Evolutionary conservation across 2,888 invertebrate genomes (phyloP).

Genomic region (Chironomus tentans): DNA sequence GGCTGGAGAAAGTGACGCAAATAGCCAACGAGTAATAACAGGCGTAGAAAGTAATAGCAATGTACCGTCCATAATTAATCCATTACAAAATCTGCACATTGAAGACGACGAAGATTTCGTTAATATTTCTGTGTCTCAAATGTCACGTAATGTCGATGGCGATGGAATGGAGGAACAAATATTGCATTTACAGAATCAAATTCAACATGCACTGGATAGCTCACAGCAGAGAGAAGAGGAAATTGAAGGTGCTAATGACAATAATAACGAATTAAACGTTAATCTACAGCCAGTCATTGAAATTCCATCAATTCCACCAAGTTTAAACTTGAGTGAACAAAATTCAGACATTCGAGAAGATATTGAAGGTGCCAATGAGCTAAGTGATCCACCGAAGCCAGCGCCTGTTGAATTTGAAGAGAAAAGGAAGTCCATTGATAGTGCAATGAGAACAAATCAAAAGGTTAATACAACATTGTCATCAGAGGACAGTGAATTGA

Average conservation of each 20-base stretch:
- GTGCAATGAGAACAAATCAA: neutral
- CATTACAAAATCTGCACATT: conserved; percentile 17
- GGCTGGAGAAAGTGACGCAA: conserved; percentile 36
- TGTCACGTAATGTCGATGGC: conserved; percentile 29
- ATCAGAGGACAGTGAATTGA: conserved; percentile 14
- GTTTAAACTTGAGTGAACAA: conserved; percentile 25
- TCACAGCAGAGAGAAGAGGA: conserved; percentile 46
- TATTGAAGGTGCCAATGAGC: conserved; percentile 45
- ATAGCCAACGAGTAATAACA: conserved; percentile 45
- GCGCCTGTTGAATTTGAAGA: conserved; percentile 36
- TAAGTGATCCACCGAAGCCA: conserved; percentile 34
- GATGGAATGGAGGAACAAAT: conserved; percentile 13
- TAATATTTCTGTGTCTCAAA: conserved; percentile 34
- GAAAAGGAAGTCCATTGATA: conserved; percentile 34
- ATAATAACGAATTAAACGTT: conserved; percentile 37
- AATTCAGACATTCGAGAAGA: conserved; percentile 42
- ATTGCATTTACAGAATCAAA: conserved; percentile 30
- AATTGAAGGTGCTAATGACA: conserved; percentile 50
- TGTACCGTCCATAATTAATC: conserved; percentile 29
- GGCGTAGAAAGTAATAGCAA: conserved; percentile 45
- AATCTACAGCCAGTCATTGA: conserved; percentile 34
- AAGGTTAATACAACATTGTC: conserved; percentile 3
- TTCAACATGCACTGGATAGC: conserved; percentile 29
- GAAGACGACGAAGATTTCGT: conserved; percentile 31
- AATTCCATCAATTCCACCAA: conserved; percentile 34